Evolutionary conservation across 2,113 vertebrate genomes (phyloP).

Genomic region (Lepus americanus): DNA sequence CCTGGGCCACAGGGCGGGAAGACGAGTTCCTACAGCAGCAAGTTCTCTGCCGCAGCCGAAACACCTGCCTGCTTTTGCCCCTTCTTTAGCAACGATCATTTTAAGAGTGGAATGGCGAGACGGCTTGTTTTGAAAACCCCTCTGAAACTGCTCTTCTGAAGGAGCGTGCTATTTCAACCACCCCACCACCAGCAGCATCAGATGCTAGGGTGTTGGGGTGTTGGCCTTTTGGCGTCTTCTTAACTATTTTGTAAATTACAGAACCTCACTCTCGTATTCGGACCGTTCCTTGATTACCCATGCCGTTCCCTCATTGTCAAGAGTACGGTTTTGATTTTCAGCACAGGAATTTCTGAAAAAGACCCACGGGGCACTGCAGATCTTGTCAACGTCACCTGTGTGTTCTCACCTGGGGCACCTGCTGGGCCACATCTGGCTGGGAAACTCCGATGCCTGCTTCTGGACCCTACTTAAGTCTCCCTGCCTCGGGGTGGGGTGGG

Average conservation of each 20-base stretch:
- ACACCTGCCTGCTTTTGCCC: not conserved
- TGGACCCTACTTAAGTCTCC: not conserved
- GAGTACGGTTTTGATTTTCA: constrained; percentile 22
- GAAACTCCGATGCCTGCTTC: not conserved
- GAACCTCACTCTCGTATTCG: not conserved
- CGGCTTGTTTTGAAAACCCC: no score
- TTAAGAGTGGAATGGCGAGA: no score
- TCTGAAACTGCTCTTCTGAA: no score
- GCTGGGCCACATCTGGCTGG: not conserved
- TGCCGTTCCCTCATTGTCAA: not conserved
- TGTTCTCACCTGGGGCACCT: not conserved
- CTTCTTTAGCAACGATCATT: no score
- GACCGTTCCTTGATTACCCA: not conserved
- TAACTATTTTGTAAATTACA: not conserved
- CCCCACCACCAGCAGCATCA: not conserved
- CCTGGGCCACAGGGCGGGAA: not conserved
- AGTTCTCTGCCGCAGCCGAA: not conserved
- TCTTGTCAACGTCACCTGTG: not conserved
- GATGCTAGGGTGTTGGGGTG: no score
- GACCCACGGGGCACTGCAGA: not conserved
- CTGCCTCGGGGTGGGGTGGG: not conserved
- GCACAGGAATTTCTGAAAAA: not conserved
- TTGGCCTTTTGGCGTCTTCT: no score
- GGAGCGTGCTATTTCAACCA: no score
- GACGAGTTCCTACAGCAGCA: not conserved